A percentile compares a stretch with the other conserved stretches of the same genome.
These are phyloP conservation scores for Melanotaenia maccullochi DNA, from an alignment of 2,797 vertebrate species.

Conservation along the genomic window DNA sequence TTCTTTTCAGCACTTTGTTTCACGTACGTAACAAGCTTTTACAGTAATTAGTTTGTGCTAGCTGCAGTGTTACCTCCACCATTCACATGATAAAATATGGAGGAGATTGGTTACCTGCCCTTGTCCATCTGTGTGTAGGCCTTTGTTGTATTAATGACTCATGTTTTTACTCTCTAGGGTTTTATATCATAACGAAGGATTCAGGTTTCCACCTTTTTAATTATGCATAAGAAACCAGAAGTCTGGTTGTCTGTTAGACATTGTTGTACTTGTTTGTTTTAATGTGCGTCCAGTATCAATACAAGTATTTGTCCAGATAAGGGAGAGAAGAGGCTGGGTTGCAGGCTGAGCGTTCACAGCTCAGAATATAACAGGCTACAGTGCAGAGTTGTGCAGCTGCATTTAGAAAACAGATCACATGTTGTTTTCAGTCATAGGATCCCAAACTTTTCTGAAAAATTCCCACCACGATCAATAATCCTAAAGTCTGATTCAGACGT, in stretches of 20 bases:
- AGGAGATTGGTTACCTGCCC: constrained; percentile 3
- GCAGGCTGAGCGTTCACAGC: not conserved
- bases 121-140: constrained; percentile 28
- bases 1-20: too few species aligned
- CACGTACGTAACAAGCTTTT: not conserved
- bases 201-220: constrained; percentile 60
- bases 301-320: not conserved
- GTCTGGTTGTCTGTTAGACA: constrained; percentile 16
- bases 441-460: too few species aligned
- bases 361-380: not conserved
- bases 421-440: too few species aligned
- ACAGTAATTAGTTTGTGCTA: constrained; percentile 1
- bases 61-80: not conserved
- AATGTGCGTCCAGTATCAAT: not conserved
- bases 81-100: not conserved
- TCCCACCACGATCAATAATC: too few species aligned
- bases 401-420: too few species aligned
- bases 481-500: too few species aligned
- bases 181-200: constrained; percentile 45
- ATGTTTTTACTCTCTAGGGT: constrained; percentile 47
- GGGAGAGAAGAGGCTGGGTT: not conserved
- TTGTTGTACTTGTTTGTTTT: constrained; percentile 11
- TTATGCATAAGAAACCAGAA: constrained; percentile 51
- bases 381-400: not conserved
- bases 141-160: constrained; percentile 50